Percentiles rank a stretch among this genome's conserved stretches.
These are phyloP conservation scores for Xestia c-nigrum DNA, from an alignment of 2,888 invertebrate species.

Conservation along the genomic window DNA sequence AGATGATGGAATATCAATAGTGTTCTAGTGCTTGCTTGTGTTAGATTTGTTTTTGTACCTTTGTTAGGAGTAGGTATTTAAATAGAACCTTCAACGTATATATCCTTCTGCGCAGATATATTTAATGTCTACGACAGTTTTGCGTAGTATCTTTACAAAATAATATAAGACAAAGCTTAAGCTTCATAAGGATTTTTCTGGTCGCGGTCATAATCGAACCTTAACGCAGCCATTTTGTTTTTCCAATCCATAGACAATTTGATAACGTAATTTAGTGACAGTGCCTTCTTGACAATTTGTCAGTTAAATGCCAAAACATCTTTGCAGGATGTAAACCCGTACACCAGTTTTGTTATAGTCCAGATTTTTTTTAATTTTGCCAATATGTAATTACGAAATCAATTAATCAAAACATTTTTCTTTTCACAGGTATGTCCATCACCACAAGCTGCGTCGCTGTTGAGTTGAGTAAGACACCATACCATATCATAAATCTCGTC, in stretches of 20 bases:
- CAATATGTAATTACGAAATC: not conserved
- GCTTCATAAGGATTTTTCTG: not conserved
- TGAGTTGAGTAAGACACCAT: slow-evolving; percentile 38
- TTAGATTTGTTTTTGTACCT: slow-evolving; percentile 36
- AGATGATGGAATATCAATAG: slow-evolving; percentile 54
- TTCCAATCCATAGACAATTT: not conserved
- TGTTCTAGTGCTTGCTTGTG: slow-evolving; percentile 18
- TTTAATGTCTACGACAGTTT: not conserved
- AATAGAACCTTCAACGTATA: slow-evolving; percentile 32
- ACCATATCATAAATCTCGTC: not conserved
- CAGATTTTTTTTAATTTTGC: not conserved
- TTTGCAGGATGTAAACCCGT: not conserved
- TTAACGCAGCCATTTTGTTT: not conserved
- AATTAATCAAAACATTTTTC: slow-evolving; percentile 1
- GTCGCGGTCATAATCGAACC: not conserved
- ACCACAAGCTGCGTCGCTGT: slow-evolving; percentile 5
- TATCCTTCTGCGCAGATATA: slow-evolving; percentile 5
- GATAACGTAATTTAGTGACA: not conserved
- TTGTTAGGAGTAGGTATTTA: slow-evolving; percentile 25
- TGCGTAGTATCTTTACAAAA: not conserved
- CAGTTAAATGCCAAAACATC: not conserved
- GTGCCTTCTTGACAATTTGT: not conserved
- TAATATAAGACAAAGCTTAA: not conserved
- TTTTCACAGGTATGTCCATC: slow-evolving; percentile 26
- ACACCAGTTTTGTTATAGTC: not conserved